Conservation (phyloP, 37 sponge, comb jelly and placozoan genomes). For the Theonella swinhoei region DNA sequence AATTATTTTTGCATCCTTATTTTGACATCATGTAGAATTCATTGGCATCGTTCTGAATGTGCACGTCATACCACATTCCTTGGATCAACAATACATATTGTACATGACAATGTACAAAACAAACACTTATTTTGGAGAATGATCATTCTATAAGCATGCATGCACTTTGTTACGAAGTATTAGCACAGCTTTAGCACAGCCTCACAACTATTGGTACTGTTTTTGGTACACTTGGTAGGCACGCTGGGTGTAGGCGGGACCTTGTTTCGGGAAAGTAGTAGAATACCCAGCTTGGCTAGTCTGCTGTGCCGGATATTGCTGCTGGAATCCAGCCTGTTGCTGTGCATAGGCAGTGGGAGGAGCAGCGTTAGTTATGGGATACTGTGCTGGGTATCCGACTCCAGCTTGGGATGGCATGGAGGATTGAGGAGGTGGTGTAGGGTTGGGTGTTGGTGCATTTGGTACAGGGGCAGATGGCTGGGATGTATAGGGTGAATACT, state of each 20-base stretch:
- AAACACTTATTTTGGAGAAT: too few species aligned
- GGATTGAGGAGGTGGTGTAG: background rate
- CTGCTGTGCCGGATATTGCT: background rate
- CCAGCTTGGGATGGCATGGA: background rate
- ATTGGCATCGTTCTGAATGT: too few species aligned
- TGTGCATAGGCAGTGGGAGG: background rate
- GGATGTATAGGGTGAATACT: background rate
- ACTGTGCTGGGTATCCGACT: background rate
- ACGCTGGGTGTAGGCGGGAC: background rate
- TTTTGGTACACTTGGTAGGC: background rate
- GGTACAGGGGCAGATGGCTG: background rate
- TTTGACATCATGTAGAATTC: too few species aligned
- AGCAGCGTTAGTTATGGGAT: background rate
- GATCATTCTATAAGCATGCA: too few species aligned
- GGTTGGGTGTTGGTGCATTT: background rate
- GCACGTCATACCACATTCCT: too few species aligned
- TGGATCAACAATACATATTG: too few species aligned
- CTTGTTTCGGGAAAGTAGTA: background rate
- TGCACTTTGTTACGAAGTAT: too few species aligned
- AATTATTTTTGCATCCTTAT: too few species aligned
- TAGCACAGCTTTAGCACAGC: too few species aligned
- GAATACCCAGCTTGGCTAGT: background rate
- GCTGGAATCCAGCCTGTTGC: background rate
- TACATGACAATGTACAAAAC: too few species aligned
- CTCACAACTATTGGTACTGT: background rate